Evolutionary conservation across 2,888 invertebrate genomes (phyloP), one percentile per base, ranked within the genome.

Genomic region (Himalopsyche tibetana): DNA sequence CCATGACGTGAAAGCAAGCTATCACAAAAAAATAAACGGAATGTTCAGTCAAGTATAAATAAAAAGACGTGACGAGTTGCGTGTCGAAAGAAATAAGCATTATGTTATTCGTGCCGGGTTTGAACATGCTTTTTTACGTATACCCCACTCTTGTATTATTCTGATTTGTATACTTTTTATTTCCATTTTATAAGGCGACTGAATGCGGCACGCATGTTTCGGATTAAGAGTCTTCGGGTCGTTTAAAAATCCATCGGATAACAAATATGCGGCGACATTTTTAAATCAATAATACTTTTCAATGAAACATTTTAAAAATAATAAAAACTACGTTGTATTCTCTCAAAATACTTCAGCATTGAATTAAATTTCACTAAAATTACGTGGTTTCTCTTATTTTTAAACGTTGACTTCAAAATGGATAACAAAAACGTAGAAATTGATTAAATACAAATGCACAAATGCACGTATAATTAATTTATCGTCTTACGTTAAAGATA

Each of bases 1-100:
- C 15, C 63, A 63, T 28, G 8, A 63, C 63, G 28, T 9, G 63
- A 19, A n/a, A 63, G 28, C 63, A 63, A 63, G 63, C 63, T 28
- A 63, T 63, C 63, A 63, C 63, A 63, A 63, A 63, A 55, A 63
- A 63, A 63, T 36, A 55, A 84, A 79, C 63, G 69, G 55, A 85
- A 87, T 82, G 83, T 82, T 63, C 42, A 82, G 83, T 81, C 19
- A 56, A 63, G 82, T 83, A 84, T 84, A 83, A 85, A 87, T 85
- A 84, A 86, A 87, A 82, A 84, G 63, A 81, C 74, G 74, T 87
- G 83, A 84, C 80, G 82, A 84, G 84, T 83, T 83, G 86, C 84
- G 85, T 83, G 88, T 84, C 85, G 82, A 87, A 87, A 87, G 85
- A 83, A 87, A 85, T 87, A 83, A 87, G 83, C 82, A 63, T 85